phyloP scores from a whole-genome alignment of 2,888 invertebrate genomes.

The Frankliniella intonsa region DNA sequence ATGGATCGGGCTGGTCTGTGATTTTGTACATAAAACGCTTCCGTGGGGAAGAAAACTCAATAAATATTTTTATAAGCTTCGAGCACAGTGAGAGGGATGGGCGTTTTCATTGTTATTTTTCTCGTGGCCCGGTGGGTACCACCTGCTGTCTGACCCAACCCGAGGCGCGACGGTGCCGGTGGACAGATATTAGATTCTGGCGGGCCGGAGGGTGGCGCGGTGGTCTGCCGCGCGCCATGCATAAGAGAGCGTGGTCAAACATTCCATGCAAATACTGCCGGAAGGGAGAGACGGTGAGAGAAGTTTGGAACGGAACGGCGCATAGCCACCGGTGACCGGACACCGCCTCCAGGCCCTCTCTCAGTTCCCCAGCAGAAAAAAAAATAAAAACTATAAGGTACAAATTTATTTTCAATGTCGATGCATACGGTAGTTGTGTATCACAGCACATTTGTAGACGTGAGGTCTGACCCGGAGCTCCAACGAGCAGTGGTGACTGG shows the following conservation, averaged over 20 bases:
- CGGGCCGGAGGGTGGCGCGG: not conserved
- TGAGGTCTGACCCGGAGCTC: too few relatives aligned
- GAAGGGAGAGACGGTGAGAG: not conserved
- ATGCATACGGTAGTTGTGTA: too few relatives aligned
- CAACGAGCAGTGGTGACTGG: too few relatives aligned
- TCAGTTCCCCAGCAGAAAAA: not conserved
- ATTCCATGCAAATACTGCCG: not conserved
- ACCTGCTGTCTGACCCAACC: not conserved
- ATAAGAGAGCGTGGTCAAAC: not conserved
- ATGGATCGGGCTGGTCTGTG: too few relatives aligned
- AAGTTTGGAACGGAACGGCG: not conserved
- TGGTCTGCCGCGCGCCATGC: not conserved
- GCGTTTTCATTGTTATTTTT: too few relatives aligned
- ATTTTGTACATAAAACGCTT: too few relatives aligned
- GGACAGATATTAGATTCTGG: not conserved
- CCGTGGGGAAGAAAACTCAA: too few relatives aligned
- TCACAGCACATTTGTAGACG: too few relatives aligned
- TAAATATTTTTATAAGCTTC: not conserved
- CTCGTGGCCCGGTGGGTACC: not conserved
- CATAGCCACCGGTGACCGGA: too few relatives aligned
- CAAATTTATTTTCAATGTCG: too few relatives aligned
- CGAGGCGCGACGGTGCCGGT: too few relatives aligned
- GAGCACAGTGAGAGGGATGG: not conserved
- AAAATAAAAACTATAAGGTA: not conserved
- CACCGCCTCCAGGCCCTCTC: too few relatives aligned